Percentiles rank a stretch among this genome's conserved stretches.
Evolutionary conservation across 2,888 invertebrate genomes (phyloP).

Genomic region (Mythimna albipuncta): DNA sequence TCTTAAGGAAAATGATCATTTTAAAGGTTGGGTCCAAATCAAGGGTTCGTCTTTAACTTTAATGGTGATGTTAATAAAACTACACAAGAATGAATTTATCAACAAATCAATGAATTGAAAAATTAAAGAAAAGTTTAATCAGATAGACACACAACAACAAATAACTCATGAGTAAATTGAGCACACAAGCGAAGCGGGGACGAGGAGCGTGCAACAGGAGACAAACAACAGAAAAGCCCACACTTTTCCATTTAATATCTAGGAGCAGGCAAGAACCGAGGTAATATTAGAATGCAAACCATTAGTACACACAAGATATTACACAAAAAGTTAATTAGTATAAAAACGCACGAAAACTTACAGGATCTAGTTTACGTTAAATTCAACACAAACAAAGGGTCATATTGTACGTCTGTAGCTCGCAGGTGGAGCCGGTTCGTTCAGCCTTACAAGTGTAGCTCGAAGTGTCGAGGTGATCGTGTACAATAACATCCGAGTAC

Average conservation of each 20-base stretch:
- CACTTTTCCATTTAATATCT: not conserved
- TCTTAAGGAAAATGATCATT: not conserved
- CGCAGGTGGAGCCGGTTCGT: not conserved
- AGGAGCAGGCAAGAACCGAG: not conserved
- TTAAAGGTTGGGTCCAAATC: not conserved
- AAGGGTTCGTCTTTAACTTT: constrained; percentile 17
- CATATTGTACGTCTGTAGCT: no score
- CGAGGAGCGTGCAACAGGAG: constrained; percentile 31
- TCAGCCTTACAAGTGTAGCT: not conserved
- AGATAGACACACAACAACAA: constrained; percentile 19
- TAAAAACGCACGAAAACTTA: constrained; percentile 37
- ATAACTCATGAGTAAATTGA: constrained; percentile 1
- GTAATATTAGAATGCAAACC: constrained; percentile 21
- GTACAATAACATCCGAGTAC: no score
- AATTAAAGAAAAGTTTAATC: not conserved
- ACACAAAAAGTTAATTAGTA: not conserved
- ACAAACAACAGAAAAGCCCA: constrained; percentile 19
- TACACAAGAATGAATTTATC: constrained; percentile 1
- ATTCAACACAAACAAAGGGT: constrained; percentile 1
- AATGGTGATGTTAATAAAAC: not conserved
- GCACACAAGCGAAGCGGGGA: constrained; percentile 45
- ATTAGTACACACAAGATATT: constrained; percentile 13
- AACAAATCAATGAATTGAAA: constrained; percentile 4
- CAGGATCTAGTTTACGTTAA: not conserved
- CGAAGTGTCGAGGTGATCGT: not conserved